A percentile compares a stretch with the other conserved stretches of the same genome.
Conservation (phyloP, 2,113 vertebrate genomes). For the Vidua chalybeata region DNA sequence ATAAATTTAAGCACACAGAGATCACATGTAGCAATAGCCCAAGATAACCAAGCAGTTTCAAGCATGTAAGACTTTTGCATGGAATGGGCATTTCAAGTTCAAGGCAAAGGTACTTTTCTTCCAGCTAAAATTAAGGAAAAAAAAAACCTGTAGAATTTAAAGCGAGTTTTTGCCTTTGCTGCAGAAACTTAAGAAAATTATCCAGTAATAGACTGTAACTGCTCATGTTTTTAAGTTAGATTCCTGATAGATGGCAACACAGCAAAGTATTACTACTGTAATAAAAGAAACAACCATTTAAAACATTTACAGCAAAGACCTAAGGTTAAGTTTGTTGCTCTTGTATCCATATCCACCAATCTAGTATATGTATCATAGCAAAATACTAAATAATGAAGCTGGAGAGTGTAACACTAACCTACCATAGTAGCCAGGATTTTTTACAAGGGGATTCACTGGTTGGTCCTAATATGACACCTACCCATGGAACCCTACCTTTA, state of each 20-base stretch:
- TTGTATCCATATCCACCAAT: slow-evolving; percentile 71
- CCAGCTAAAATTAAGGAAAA: neutral
- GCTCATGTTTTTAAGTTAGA: neutral
- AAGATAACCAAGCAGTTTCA: neutral
- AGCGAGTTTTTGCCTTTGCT: neutral
- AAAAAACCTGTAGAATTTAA: neutral
- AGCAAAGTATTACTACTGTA: neutral
- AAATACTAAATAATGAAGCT: neutral
- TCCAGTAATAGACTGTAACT: neutral
- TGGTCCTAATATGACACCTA: neutral
- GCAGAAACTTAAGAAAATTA: neutral
- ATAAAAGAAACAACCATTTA: neutral
- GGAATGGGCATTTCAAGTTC: neutral
- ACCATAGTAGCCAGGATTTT: neutral
- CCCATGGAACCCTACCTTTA: neutral
- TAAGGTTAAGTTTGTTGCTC: neutral
- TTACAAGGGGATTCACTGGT: neutral
- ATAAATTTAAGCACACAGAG: neutral
- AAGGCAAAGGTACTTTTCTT: neutral
- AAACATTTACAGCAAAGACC: neutral
- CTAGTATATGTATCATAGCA: neutral
- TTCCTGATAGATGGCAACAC: neutral
- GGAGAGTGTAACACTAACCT: neutral
- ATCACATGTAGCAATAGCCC: neutral
- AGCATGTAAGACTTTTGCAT: neutral